Evolutionary conservation across 2,888 invertebrate species (phyloP).

Genomic region (Drosophila fulvimacula): DNA sequence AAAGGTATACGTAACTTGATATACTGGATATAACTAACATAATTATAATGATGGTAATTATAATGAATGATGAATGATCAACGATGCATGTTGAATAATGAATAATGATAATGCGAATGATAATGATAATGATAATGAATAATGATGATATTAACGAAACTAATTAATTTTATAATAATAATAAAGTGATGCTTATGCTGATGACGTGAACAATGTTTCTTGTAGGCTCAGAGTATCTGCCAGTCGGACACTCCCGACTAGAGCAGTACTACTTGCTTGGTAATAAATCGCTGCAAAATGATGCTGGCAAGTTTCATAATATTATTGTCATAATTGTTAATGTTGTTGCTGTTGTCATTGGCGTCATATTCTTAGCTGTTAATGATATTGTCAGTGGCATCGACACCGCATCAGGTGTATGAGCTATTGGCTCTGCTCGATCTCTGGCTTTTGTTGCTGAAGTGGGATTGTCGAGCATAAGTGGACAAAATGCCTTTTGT

Average conservation of each 20-base stretch:
- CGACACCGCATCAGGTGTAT: conserved; percentile 60
- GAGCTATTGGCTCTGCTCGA: conserved; percentile 48
- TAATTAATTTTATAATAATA: background rate
- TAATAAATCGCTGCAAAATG: conserved; percentile 70
- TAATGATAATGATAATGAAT: background rate
- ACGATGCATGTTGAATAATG: background rate
- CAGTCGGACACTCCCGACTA: conserved; percentile 3
- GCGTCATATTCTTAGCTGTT: conserved; percentile 59
- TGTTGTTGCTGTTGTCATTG: conserved; percentile 16
- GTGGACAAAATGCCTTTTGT: conserved; percentile 20
- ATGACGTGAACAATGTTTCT: background rate
- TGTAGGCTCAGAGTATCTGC: background rate
- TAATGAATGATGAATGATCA: background rate
- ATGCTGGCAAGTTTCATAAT: conserved; percentile 50
- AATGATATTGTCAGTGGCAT: conserved; percentile 73
- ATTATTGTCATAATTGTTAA: conserved; percentile 39
- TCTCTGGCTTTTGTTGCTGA: conserved; percentile 34
- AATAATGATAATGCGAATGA: background rate
- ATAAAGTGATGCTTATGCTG: background rate
- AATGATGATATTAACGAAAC: background rate
- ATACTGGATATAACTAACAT: background rate
- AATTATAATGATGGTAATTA: background rate
- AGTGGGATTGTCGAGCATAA: conserved; percentile 27
- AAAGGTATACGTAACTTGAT: background rate
- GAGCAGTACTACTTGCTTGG: background rate